Evolutionary conservation across 2,113 vertebrate genomes (phyloP).

Genomic region (Macquaria australasica): DNA sequence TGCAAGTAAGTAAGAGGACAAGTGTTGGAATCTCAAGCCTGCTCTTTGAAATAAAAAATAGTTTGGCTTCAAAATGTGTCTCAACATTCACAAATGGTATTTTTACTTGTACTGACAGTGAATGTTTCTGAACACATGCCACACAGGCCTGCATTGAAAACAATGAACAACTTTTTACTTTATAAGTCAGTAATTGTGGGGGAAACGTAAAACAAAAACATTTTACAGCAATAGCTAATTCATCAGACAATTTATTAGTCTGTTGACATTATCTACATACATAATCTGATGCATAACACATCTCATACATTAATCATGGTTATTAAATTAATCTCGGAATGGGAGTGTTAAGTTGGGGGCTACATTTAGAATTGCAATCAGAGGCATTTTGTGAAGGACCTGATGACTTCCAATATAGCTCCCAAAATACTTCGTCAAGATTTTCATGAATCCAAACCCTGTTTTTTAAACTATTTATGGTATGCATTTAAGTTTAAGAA

Average conservation of each 20-base stretch:
- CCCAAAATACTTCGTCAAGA: too few relatives aligned
- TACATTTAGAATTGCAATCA: background rate
- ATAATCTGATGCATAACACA: background rate
- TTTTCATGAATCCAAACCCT: background rate
- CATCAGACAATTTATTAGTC: background rate
- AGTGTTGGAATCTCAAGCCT: background rate
- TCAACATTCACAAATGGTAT: background rate
- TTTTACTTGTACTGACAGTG: background rate
- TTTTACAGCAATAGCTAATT: too few relatives aligned
- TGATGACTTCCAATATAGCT: background rate
- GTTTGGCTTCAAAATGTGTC: background rate
- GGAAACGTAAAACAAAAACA: background rate
- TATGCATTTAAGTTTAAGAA: background rate
- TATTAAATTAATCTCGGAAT: constrained; percentile 11
- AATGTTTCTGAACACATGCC: background rate
- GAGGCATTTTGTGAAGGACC: background rate
- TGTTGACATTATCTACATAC: background rate
- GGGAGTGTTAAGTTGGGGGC: background rate
- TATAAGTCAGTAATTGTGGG: background rate
- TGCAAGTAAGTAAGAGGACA: background rate
- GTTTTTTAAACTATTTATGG: background rate
- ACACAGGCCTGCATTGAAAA: background rate
- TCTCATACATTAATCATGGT: background rate
- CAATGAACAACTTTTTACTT: background rate
- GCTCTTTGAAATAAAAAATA: background rate